A percentile compares a stretch with the other conserved stretches of the same genome.
These are phyloP conservation scores for Dicyema japonicum DNA, from an alignment of 1,140 invertebrate species.

Conservation along the genomic window DNA sequence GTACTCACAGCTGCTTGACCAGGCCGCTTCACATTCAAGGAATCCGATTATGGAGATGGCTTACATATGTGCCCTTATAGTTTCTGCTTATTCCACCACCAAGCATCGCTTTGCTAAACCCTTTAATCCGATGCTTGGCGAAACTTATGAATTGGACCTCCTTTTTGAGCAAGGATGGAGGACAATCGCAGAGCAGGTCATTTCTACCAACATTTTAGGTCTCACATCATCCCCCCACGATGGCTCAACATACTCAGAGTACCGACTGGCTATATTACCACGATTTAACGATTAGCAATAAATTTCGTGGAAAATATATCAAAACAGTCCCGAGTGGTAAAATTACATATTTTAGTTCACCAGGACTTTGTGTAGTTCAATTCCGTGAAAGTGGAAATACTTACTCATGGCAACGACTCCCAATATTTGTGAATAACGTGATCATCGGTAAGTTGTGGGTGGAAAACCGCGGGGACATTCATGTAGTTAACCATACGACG, in stretches of 20 bases:
- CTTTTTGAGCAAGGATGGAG: constrained; percentile 73
- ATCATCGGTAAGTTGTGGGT: constrained; percentile 89
- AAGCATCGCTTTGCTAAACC: constrained; percentile 23
- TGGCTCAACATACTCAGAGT: constrained; percentile 58
- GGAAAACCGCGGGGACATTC: constrained; percentile 81
- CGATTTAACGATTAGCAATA: constrained; percentile 87
- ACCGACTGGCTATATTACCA: constrained; percentile 65
- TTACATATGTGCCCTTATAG: constrained; percentile 70
- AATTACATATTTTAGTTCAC: too few species aligned
- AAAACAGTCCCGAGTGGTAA: constrained; percentile 8
- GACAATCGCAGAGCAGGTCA: constrained; percentile 52
- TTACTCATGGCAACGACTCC: constrained; percentile 80
- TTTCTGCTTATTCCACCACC: constrained; percentile 72
- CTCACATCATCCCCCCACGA: constrained; percentile 80
- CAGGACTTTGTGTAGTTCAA: constrained; percentile 14
- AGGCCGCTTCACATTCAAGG: constrained; percentile 33
- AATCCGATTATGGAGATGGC: constrained; percentile 64
- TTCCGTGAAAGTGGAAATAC: constrained; percentile 4
- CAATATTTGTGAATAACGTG: constrained; percentile 83
- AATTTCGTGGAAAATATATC: constrained; percentile 86
- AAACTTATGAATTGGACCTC: constrained; percentile 84
- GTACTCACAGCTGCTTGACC: constrained; percentile 60
- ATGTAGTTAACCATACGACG: constrained; percentile 40
- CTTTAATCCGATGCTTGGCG: constrained; percentile 35
- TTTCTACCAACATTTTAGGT: constrained; percentile 24